Base-by-base conservation (phyloP, 37 sponge, comb jelly and placozoan species). In the Dysidea cf. avara region DNA sequence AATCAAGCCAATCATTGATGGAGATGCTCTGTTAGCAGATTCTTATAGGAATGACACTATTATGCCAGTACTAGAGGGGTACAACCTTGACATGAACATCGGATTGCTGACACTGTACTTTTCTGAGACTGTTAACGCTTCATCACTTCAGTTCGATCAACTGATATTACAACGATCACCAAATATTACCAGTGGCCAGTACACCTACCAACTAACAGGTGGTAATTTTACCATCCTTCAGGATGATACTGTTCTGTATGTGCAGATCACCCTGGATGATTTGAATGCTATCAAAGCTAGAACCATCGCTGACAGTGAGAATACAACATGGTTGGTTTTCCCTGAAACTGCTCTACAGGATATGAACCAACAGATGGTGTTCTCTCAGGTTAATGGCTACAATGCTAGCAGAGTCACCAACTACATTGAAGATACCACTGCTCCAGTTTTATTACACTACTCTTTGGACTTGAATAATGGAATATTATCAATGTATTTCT, bases 91-190 rank as follows among this genome's bases (percentile, higher is more conserved):
- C 69, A 87, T 90, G 85, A 72, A 95, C 66, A 74, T 48, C 47
- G 92, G 88, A 12, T 52, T 17, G 1, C 43, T 95, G 3, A 78
- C 32, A 12, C 71, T 95, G 14, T 72, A 73, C 25, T 95, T 95
- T 77, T 84, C 86, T 68, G 96, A 95, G 50, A 95, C 96, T 28
- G 80, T 95, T 51, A 88, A 92, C 71, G 74, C 81, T 11, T 79
- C 85, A 3, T 88, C 93, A 4, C 63, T 92, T 21, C 64, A 72
- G 26, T 51, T 92, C 28, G 61, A 62, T 36, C 78, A 84, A 46
- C 31, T 92, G 17, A 84, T 86, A 14, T 56, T 92, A 24, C 93
- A 92, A 77, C 49, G 85, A 48, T 69, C 62, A 0, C 66, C 86
- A 26, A 79, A 81, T 25, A 73, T 79, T 16, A 66, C 74, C 37